Base-by-base conservation (phyloP, 1,140 invertebrate species). In the Uloborus diversus region DNA sequence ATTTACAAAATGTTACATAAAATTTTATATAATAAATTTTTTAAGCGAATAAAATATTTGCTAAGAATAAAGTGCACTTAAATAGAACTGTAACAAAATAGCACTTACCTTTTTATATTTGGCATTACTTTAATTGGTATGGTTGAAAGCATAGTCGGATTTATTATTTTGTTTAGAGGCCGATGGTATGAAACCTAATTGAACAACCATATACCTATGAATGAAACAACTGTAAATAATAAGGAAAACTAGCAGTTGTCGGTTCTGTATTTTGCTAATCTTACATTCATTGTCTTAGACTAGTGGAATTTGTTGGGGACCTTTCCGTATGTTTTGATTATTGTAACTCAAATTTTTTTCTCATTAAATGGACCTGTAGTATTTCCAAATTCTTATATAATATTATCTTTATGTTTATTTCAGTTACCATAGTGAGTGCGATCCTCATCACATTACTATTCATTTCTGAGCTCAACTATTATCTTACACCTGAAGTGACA, bases 391-490 rank as follows among this genome's bases (percentile, higher is more conserved):
- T 56, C 35, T 27, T 28, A 1, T 25, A 20, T 80, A 28, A 7
- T 25, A 4, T 25, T 37, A n/a, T 81, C 79, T 68, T 62, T 80
- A 81, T 79, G 82, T 83, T 75, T 82, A 68, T 93, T 94, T 84
- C 89, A 98, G 96, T 99, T 68, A 97, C 96, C 33, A 89, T 99
- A 35, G 88, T 94, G 37, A 96, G 96, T 86, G 91, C 91, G 20
- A 87, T 93, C 64, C 90, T 97, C 20, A 98, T 99, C 89, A 85
- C 90, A 27, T 86, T 94, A 66, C 88, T 99, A 49, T 94, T 98
- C 85, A 85, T 96, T 70, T 92, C 92, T 0, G 96, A 99, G 89
- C 87, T 97, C 13, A 89, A 92, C 80, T 93, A 93, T 84, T 99
- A 94, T 86, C 88, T 98, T 83, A 93, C 92, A 5, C 93, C 94